Conservation (phyloP, 2,797 vertebrate species). For the Buceros bicornis region DNA sequence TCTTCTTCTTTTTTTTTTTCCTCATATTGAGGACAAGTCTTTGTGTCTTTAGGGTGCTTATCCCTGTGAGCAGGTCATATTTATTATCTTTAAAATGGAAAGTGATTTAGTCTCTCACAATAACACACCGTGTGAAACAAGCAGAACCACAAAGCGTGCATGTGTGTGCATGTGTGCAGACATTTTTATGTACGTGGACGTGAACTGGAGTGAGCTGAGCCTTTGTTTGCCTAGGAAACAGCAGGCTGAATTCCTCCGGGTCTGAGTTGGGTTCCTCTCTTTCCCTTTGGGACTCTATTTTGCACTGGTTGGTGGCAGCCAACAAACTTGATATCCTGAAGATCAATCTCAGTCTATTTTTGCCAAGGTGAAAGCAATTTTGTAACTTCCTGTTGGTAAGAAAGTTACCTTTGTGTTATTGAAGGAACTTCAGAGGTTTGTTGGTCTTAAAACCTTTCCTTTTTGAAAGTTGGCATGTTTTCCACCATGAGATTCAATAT, state of each 20-base stretch:
- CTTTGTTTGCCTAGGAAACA: background rate
- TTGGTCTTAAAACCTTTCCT: background rate
- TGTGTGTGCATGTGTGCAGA: accelerated
- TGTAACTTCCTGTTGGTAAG: background rate
- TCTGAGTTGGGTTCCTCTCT: background rate
- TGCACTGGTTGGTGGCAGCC: background rate
- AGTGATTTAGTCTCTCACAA: background rate
- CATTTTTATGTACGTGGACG: background rate
- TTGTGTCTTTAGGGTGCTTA: background rate
- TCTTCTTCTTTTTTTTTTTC: too few relatives aligned
- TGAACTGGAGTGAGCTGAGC: background rate
- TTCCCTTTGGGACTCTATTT: background rate
- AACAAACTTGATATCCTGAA: background rate
- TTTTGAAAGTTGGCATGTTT: background rate
- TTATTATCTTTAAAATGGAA: background rate
- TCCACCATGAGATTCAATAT: background rate
- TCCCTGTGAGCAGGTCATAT: background rate
- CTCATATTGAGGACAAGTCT: background rate
- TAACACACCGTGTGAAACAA: background rate
- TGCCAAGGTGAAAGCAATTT: background rate
- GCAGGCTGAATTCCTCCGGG: background rate
- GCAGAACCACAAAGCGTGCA: background rate
- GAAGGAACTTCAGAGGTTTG: background rate
- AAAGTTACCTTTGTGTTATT: background rate
- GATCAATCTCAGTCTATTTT: background rate